These are phyloP conservation scores for Zaprionus nigranus DNA, from an alignment of 1,140 invertebrate species.

Conservation along the genomic window DNA sequence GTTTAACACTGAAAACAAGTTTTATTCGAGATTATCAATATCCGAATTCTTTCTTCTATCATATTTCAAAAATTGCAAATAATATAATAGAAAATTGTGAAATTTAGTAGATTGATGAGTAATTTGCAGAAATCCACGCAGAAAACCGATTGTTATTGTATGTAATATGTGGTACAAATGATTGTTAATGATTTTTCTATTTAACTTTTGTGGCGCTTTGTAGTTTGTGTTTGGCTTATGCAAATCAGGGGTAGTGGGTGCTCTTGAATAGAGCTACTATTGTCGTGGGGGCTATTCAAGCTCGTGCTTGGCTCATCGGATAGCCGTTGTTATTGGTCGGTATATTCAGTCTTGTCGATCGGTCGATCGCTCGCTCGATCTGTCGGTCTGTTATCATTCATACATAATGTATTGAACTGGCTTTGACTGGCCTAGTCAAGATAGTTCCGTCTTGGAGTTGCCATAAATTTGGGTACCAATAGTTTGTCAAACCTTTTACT, in stretches of 20 bases:
- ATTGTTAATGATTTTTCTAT: constrained; percentile 57
- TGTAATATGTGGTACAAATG: constrained; percentile 31
- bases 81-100: not conserved
- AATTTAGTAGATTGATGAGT: not conserved
- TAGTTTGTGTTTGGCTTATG: constrained; percentile 54
- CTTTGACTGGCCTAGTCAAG: constrained; percentile 34
- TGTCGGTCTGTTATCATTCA: constrained; percentile 71
- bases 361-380: constrained; percentile 25
- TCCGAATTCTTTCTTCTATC: not conserved
- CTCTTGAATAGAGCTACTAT: constrained; percentile 71
- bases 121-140: not conserved
- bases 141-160: not conserved
- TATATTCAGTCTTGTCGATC: constrained; percentile 23
- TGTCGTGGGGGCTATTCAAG: constrained; percentile 42
- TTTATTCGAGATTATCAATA: not conserved
- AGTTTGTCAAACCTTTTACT: constrained; percentile 83
- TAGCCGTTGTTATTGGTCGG: constrained; percentile 56
- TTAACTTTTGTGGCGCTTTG: constrained; percentile 35
- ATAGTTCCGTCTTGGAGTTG: constrained; percentile 77
- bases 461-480: constrained; percentile 78
- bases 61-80: not conserved
- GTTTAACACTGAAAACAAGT: not conserved
- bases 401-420: constrained; percentile 69
- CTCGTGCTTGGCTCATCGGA: constrained; percentile 11
- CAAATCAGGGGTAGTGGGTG: constrained; percentile 74